phyloP scores from a whole-genome alignment of 2,888 invertebrate species.

The Ditylenchus weischeri region DNA sequence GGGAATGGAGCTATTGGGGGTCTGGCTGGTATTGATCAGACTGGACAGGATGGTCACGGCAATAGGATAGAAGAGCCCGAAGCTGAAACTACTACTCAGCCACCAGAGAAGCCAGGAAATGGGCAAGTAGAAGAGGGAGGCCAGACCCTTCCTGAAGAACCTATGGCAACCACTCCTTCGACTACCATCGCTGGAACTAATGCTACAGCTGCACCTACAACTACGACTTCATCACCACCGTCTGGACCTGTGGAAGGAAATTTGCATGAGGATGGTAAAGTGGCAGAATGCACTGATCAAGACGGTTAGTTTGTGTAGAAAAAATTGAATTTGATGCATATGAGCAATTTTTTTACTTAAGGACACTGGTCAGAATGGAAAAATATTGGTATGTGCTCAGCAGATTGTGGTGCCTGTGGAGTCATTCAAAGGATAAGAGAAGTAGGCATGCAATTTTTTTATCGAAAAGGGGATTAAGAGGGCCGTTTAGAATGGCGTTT shows the following conservation, averaged over 20 bases:
- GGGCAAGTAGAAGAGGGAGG: neutral
- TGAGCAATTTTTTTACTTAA: no score
- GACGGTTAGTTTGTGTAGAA: neutral
- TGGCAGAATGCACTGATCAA: neutral
- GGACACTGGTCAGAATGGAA: constrained; percentile 67
- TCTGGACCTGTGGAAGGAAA: neutral
- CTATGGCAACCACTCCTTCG: neutral
- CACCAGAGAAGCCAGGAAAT: neutral
- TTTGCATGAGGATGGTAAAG: constrained; percentile 10
- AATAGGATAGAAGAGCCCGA: neutral
- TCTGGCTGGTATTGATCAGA: neutral
- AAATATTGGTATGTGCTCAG: constrained; percentile 80
- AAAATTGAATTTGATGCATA: no score
- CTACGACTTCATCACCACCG: neutral
- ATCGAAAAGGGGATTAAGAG: no score
- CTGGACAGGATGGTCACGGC: constrained; percentile 1
- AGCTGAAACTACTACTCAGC: no score
- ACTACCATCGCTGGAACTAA: neutral
- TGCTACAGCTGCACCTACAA: neutral
- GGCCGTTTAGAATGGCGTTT: no score
- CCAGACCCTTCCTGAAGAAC: neutral
- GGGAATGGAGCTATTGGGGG: neutral
- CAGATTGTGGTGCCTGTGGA: constrained; percentile 42
- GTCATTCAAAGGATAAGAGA: constrained; percentile 26
- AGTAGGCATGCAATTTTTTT: neutral